Evolutionary conservation across 2,888 invertebrate species (phyloP).

Genomic region (Serrognathus titanus): DNA sequence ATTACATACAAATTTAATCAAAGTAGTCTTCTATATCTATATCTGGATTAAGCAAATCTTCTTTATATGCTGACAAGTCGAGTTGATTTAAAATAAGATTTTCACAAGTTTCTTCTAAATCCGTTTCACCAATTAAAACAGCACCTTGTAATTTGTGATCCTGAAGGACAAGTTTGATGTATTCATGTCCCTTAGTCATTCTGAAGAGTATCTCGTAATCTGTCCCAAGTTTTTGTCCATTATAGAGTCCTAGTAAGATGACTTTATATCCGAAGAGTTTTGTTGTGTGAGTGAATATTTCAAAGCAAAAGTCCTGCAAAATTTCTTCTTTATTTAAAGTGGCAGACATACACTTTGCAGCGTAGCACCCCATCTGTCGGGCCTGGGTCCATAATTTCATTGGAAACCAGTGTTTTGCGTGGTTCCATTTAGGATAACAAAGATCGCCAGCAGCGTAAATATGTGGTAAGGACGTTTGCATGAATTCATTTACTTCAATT

Average conservation of each 20-base stretch:
- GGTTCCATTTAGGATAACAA: conserved; percentile 77
- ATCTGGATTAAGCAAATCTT: conserved; percentile 89
- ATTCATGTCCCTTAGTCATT: conserved; percentile 75
- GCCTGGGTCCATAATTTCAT: conserved; percentile 98
- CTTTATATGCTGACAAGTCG: conserved; percentile 83
- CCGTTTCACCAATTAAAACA: conserved; percentile 93
- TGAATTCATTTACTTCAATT: conserved; percentile 76
- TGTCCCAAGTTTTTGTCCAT: conserved; percentile 80
- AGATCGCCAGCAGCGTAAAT: conserved; percentile 97
- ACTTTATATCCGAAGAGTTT: conserved; percentile 92
- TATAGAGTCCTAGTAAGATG: conserved; percentile 85
- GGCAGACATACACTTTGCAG: conserved; percentile 83
- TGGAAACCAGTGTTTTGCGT: conserved; percentile 84
- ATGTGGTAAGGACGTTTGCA: conserved; percentile 73
- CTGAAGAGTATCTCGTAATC: conserved; percentile 83
- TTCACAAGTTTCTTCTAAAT: conserved; percentile 96
- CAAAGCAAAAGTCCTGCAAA: conserved; percentile 93
- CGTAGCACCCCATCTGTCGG: conserved; percentile 93
- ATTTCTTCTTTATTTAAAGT: conserved; percentile 59
- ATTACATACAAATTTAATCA: conserved; percentile 62
- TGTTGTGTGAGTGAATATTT: conserved; percentile 95
- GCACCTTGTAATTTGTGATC: conserved; percentile 88
- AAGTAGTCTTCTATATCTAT: conserved; percentile 99
- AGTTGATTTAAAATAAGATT: conserved; percentile 94
- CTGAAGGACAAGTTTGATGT: conserved; percentile 83